These are phyloP conservation scores for Endotricha flammealis DNA, from an alignment of 2,888 invertebrate genomes.

Conservation along the genomic window DNA sequence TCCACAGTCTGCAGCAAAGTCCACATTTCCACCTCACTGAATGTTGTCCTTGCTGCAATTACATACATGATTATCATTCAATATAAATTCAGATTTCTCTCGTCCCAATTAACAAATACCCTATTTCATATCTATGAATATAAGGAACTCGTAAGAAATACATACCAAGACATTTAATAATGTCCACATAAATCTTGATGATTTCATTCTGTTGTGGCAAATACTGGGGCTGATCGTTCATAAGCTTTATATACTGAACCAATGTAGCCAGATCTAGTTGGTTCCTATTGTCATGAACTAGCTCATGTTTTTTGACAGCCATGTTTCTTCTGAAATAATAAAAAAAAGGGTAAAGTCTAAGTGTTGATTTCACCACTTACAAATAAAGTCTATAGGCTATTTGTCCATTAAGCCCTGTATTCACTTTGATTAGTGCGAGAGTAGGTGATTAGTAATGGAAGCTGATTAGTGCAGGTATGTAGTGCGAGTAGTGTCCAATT, in stretches of 20 bases:
- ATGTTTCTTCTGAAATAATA: conserved; percentile 46
- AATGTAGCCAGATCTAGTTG: conserved; percentile 55
- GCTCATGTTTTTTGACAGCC: conserved; percentile 79
- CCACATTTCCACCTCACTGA: conserved; percentile 45
- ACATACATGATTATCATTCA: too few relatives aligned
- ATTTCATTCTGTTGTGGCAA: conserved; percentile 58
- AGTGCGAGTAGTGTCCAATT: too few relatives aligned
- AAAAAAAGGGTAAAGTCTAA: too few relatives aligned
- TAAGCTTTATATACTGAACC: conserved; percentile 65
- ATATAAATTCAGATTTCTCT: too few relatives aligned
- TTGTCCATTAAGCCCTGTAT: too few relatives aligned
- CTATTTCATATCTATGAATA: too few relatives aligned
- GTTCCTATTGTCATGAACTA: conserved; percentile 64
- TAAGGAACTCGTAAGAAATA: conserved; percentile 14
- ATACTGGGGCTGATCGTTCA: conserved; percentile 65
- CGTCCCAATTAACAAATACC: too few relatives aligned
- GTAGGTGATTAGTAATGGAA: too few relatives aligned
- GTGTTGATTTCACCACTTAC: too few relatives aligned
- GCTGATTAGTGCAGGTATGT: too few relatives aligned
- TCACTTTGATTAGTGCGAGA: too few relatives aligned
- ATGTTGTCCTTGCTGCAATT: conserved; percentile 40
- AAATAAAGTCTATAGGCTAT: too few relatives aligned
- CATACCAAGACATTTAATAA: conserved; percentile 71
- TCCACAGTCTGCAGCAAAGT: conserved; percentile 49
- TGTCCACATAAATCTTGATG: conserved; percentile 66